These are phyloP conservation scores for Lagria hirta DNA, from an alignment of 2,888 invertebrate genomes.

Conservation along the genomic window DNA sequence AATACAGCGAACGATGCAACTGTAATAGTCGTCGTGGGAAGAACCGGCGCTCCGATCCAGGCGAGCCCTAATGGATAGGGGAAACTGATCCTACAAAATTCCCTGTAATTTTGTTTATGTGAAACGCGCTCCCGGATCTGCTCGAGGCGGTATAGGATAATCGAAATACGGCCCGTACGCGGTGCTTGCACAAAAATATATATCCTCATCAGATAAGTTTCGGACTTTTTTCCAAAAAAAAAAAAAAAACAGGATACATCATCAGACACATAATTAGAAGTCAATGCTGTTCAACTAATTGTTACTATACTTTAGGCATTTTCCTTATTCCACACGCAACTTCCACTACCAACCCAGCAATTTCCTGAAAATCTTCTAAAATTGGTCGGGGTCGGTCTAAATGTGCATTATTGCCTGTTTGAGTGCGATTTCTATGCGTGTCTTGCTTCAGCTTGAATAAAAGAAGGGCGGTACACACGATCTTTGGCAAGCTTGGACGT, in stretches of 20 bases:
- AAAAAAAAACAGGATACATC: too few relatives aligned
- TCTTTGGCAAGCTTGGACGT: constrained; percentile 47
- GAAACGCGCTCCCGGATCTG: constrained; percentile 41
- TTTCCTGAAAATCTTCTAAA: constrained; percentile 52
- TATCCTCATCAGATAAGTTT: too few relatives aligned
- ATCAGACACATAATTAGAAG: too few relatives aligned
- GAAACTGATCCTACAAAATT: constrained; percentile 49
- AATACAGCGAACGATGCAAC: constrained; percentile 39
- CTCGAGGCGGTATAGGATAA: constrained; percentile 36
- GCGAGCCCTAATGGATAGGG: constrained; percentile 43
- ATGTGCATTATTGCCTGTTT: constrained; percentile 52
- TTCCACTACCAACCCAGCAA: constrained; percentile 40
- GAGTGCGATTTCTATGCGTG: constrained; percentile 54
- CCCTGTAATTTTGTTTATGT: constrained; percentile 52
- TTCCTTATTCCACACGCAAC: constrained; percentile 31
- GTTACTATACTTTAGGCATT: constrained; percentile 16
- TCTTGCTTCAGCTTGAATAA: constrained; percentile 47
- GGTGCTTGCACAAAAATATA: constrained; percentile 32
- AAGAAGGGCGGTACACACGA: constrained; percentile 42
- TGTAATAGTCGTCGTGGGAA: constrained; percentile 42
- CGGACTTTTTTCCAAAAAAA: too few relatives aligned
- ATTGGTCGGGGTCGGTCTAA: constrained; percentile 47
- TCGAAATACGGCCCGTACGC: constrained; percentile 43
- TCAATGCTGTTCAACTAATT: constrained; percentile 14
- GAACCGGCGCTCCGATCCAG: constrained; percentile 20